These are phyloP conservation scores for Meghimatium bilineatum DNA, from an alignment of 2,888 invertebrate species.

Conservation along the genomic window DNA sequence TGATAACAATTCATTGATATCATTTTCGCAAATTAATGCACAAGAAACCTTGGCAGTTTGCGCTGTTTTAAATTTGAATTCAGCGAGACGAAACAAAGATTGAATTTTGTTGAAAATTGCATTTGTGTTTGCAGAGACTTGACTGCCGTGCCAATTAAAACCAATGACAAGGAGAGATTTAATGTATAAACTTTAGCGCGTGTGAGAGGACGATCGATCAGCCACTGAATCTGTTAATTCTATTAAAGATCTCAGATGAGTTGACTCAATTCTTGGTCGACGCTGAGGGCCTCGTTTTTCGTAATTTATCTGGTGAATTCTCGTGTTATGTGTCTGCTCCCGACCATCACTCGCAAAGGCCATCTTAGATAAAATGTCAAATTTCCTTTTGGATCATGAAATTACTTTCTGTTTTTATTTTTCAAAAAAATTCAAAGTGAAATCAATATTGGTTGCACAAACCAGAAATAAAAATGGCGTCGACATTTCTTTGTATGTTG, in stretches of 20 bases:
- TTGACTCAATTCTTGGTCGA: background rate
- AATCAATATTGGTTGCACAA: no score
- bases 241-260: constrained; percentile 14
- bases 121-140: background rate
- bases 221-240: constrained; percentile 14
- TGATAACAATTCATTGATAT: no score
- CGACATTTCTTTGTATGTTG: no score
- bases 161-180: background rate
- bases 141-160: constrained; percentile 9
- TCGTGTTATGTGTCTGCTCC: background rate
- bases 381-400: background rate
- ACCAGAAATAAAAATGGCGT: no score
- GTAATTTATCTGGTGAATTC: background rate
- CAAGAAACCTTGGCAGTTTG: background rate
- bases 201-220: background rate
- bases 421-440: no score
- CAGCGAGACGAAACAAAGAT: background rate
- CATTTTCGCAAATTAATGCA: no score
- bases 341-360: background rate
- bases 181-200: background rate
- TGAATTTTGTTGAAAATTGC: background rate
- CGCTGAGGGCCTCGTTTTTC: background rate
- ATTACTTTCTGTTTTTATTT: background rate
- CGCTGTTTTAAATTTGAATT: background rate
- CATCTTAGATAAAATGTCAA: background rate